Evolutionary conservation across 2,888 invertebrate genomes (phyloP), one percentile per base, ranked within the genome.

Genomic region (Rhodophaea formosa): DNA sequence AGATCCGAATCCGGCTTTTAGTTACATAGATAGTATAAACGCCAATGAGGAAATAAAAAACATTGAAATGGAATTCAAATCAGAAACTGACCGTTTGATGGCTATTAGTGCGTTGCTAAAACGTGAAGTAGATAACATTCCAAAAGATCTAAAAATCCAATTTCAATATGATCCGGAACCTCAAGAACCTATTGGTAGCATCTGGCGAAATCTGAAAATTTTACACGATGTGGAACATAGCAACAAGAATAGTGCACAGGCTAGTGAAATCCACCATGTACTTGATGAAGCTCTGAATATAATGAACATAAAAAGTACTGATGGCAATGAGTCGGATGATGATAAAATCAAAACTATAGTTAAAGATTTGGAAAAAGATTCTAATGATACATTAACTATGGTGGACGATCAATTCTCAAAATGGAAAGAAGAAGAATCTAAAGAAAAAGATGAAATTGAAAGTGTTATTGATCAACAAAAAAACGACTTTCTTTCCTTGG

Each of bases 41-140:
- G 59, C 62, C 12, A 62, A 70, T 52, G 59, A 67, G 17, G 72
- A 69, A 57, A 60, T 78, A 35, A 58, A 68, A 59, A 65, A 59
- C 52, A 63, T 79, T 42, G 73, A 79, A 62, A 65, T 60, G 56
- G 64, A 63, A 16, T 59, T 86, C 0, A 66, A 75, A 57, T 66
- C 71, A 42, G 79, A 84, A 69, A 75, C 79, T 6, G 66, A 75
- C 62, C 74, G 72, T 16, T 70, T 87, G 52, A 66, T 65, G 32
- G 72, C 76, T 64, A 74, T 86, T 39, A 81, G 73, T 64, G 52
- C 59, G 30, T 66, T 82, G 62, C 60, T 88, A 10, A 77, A 72
- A 57, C 65, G 70, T 30, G 79, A 85, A 68, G 66, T 87, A 8
- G 70, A 75, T 23, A 79, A 78, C 42, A 69, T 88, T 49, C 75